Evolutionary conservation across 2,797 vertebrate genomes (phyloP), one percentile per base, ranked within the genome.

Genomic region (Galaxias olidus): DNA sequence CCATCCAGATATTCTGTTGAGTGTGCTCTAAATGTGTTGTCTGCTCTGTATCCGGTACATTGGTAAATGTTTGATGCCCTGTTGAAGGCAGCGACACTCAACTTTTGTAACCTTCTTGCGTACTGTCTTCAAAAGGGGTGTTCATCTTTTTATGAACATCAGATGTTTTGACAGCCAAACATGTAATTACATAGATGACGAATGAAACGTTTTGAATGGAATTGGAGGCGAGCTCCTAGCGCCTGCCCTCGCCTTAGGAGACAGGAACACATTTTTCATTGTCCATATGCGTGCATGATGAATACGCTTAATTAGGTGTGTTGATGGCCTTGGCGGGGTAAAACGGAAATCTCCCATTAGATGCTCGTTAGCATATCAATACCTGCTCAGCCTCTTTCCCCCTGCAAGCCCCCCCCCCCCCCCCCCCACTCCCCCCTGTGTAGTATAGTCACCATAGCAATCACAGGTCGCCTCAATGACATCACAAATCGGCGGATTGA

Each of bases 281-380:
- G 67, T 76, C 77, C 77, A 77, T 73, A 65, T 69, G 78, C 73
- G 75, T 73, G 15, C 81, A 75, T 83, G 82, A 86, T 82, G 80
- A 89, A 87, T 84, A 83, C 79, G 74, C 55, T 67, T 85, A 84
- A 89, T 92, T 86, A 88, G 61, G 42, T 55, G 56, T 42, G n/a
- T 63, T 83, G 80, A 82, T 87, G 77, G 67, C 70, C 79, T 65
- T 68, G 70, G 75, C 71, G 61, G 67, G 77, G 75, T 79, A 84
- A n/a, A 77, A 64, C 75, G 72, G 69, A 88, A 84, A 82, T 82
- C 76, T 79, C 77, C 78, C 80, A 76, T 82, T 58, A 67, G 61
- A 61, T 18, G 8, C 2, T 30, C 41, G 90, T 89, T 89, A 86
- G 75, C 88, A 89, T 89, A 76, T 86, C 81, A 86, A 78, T 78